Conservation (phyloP, 2,113 vertebrate species). For the Pomatostomus ruficeps region DNA sequence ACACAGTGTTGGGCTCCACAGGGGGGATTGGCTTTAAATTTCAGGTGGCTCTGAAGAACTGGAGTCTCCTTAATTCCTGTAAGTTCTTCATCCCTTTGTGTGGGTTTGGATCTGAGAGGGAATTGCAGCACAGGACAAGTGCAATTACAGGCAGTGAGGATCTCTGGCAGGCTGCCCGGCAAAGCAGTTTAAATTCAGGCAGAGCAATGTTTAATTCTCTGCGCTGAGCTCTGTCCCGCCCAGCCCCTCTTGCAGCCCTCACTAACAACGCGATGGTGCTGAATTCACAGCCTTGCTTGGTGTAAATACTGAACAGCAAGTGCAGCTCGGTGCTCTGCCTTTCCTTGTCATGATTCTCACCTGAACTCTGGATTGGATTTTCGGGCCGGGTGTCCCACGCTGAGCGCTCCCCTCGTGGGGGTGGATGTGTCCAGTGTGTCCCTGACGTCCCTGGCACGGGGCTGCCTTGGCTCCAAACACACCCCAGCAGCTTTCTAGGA, state of each 20-base stretch:
- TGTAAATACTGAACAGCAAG: background rate
- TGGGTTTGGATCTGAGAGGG: background rate
- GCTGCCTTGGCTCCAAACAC: rapidly evolving
- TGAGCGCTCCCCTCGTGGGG: background rate
- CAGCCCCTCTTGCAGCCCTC: background rate
- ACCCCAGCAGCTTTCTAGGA: background rate
- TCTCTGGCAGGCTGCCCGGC: background rate
- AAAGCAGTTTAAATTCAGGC: background rate
- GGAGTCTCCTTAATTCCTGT: background rate
- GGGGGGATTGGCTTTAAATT: background rate
- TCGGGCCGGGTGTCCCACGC: background rate
- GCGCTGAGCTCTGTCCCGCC: background rate
- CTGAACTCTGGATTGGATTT: no score
- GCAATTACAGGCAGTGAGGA: background rate
- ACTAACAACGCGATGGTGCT: rapidly evolving
- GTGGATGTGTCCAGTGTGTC: rapidly evolving
- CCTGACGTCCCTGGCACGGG: rapidly evolving
- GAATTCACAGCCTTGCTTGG: no score
- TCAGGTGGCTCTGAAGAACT: background rate
- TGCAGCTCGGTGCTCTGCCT: background rate
- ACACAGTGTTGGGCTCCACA: rapidly evolving
- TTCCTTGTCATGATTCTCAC: background rate
- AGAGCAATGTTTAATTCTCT: background rate
- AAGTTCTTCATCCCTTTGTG: background rate
- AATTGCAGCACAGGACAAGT: background rate